These are phyloP conservation scores for Drosophila teissieri DNA, from an alignment of 1,140 invertebrate species.

Conservation along the genomic window DNA sequence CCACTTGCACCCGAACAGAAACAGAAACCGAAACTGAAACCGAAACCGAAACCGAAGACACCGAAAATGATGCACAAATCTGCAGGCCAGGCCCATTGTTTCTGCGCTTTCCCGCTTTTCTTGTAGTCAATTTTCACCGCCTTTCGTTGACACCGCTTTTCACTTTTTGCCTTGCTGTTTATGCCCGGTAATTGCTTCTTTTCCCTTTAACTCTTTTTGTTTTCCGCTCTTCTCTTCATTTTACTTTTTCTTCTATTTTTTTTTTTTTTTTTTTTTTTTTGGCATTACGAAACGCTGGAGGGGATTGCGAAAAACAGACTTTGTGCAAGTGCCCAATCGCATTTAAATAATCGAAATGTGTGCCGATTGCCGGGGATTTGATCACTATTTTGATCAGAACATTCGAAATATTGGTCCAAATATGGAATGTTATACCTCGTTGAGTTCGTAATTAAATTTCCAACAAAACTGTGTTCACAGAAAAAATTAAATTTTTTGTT, in stretches of 20 bases:
- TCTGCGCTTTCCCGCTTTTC: conserved; percentile 30
- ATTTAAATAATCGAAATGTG: conserved; percentile 33
- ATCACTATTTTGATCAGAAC: too few relatives aligned
- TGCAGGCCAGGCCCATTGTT: conserved; percentile 4
- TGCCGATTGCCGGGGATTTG: not conserved
- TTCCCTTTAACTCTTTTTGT: conserved; percentile 1
- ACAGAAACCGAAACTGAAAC: conserved; percentile 4
- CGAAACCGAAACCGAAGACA: conserved; percentile 10
- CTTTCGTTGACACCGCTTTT: conserved; percentile 46
- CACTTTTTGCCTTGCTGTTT: conserved; percentile 22
- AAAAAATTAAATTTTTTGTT: too few relatives aligned
- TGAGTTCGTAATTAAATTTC: too few relatives aligned
- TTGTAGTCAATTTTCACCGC: conserved; percentile 20
- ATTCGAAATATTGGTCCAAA: too few relatives aligned
- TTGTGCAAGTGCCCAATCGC: conserved; percentile 24
- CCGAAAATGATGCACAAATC: conserved; percentile 25
- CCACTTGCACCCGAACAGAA: not conserved
- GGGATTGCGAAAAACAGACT: conserved; percentile 9
- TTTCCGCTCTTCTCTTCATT: too few relatives aligned
- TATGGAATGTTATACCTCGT: too few relatives aligned
- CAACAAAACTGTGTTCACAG: too few relatives aligned
- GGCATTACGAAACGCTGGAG: conserved; percentile 27
- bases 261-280: not conserved
- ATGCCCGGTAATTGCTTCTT: conserved; percentile 35
- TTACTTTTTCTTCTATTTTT: not conserved